phyloP scores from a whole-genome alignment of 1,140 invertebrate species.

The Drosophila bocki region DNA sequence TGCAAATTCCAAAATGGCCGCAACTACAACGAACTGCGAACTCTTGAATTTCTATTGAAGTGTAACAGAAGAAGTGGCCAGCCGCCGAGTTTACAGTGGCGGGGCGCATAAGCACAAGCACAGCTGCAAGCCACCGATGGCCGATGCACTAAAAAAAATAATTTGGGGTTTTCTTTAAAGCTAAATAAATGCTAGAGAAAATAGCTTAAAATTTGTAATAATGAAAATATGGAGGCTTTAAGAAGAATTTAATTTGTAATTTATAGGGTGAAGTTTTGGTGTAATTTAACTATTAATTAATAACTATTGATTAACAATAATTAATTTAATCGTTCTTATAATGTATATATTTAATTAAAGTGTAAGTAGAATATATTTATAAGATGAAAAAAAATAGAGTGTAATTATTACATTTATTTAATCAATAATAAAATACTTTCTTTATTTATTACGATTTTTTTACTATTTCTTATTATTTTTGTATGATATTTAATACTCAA shows the following conservation, averaged over 20 bases:
- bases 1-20: conserved; percentile 66
- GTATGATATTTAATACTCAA: too few species aligned
- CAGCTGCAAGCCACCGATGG: conserved; percentile 16
- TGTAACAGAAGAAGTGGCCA: conserved; percentile 68
- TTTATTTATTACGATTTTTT: too few species aligned
- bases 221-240: neutral
- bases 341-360: neutral
- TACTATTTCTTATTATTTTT: too few species aligned
- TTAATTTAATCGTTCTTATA: too few species aligned
- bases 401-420: neutral
- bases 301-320: too few species aligned
- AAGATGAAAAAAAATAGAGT: too few species aligned
- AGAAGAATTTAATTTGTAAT: neutral
- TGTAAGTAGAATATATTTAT: neutral
- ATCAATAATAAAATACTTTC: neutral
- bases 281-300: neutral
- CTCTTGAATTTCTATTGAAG: conserved; percentile 75
- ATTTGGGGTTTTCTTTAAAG: fast-evolving
- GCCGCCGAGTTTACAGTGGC: conserved; percentile 26
- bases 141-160: conserved; percentile 12
- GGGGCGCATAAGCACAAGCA: conserved; percentile 1
- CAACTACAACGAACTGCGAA: conserved; percentile 8
- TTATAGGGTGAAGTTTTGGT: neutral
- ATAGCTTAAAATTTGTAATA: neutral
- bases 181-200: neutral